Evolutionary conservation across 2,113 vertebrate species (phyloP).

Genomic region (Hyperoodon ampullatus): DNA sequence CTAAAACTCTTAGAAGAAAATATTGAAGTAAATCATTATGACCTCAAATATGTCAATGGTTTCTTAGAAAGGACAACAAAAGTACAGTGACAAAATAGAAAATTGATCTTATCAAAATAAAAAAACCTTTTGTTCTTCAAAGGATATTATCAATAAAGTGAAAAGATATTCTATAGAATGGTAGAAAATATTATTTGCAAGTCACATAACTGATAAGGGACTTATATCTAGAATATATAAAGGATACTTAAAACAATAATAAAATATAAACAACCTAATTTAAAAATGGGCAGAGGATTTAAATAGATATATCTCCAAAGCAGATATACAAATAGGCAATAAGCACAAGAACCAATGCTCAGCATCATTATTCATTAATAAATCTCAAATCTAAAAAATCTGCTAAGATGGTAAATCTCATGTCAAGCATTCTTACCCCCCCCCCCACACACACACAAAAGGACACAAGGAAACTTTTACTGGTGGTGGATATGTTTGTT

Average conservation of each 20-base stretch:
- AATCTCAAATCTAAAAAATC: background rate
- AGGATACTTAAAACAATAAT: background rate
- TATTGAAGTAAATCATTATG: background rate
- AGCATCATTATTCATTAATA: background rate
- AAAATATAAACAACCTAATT: background rate
- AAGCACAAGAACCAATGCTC: background rate
- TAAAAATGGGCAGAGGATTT: background rate
- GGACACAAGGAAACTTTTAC: background rate
- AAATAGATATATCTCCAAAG: background rate
- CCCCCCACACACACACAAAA: background rate
- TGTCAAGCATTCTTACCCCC: background rate
- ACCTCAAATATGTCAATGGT: background rate
- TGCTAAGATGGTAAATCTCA: background rate
- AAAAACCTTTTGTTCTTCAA: background rate
- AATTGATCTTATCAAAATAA: background rate
- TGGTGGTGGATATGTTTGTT: background rate
- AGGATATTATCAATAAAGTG: background rate
- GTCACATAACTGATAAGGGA: background rate
- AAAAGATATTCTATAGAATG: background rate
- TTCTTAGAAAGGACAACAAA: background rate
- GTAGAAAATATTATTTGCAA: background rate
- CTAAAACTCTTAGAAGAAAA: background rate
- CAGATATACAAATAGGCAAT: background rate
- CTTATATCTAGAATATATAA: background rate
- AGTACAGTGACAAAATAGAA: background rate